Evolutionary conservation across 2,888 invertebrate species (phyloP), one percentile per base, ranked within the genome.

Genomic region (Diaprepes abbreviatus): DNA sequence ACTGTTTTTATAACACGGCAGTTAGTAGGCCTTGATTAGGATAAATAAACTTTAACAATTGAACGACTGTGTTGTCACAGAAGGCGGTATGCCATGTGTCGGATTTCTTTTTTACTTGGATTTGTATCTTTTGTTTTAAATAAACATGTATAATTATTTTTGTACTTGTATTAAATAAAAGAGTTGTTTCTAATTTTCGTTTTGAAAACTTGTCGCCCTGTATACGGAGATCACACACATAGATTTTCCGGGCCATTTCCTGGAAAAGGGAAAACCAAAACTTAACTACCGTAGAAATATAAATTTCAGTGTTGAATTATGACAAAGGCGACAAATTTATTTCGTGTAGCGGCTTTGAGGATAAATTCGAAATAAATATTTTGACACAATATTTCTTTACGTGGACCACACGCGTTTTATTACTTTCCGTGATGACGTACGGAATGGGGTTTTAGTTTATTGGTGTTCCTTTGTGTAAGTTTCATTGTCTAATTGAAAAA

Each of bases 21-120:
- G 43, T 67, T 62, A 67, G 59, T 67, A 54, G 52, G 60, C n/a
- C 24, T 50, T 54, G 60, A 62, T 62, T 60, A 60, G 62, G 67
- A 67, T 67, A 67, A 67, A 67, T 67, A 67, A 67, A 62, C 67
- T 62, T 33, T 45, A 67, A 67, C 62, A 67, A 67, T 62, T 43
- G 62, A 24, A 62, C 55, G 43, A 31, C 60, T 67, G 59, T 59
- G 67, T 67, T 57, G 48, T 57, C 48, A 24, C 48, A 55, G 62
- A 21, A 24, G 38, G 64, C 43, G 55, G 36, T 43, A 55, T 55
- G 54, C 43, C 64, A 64, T 55, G 54, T 64, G 63, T 63, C 36
- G 36, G 14, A n/a, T 9, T 33, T 48, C 5, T 14, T 28, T 45
- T 50, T 17, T 17, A 14, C 7, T 38, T 16, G 14, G 12, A 5